Evolutionary conservation across 2,888 invertebrate species (phyloP).

Genomic region (Invenusta paracnida): DNA sequence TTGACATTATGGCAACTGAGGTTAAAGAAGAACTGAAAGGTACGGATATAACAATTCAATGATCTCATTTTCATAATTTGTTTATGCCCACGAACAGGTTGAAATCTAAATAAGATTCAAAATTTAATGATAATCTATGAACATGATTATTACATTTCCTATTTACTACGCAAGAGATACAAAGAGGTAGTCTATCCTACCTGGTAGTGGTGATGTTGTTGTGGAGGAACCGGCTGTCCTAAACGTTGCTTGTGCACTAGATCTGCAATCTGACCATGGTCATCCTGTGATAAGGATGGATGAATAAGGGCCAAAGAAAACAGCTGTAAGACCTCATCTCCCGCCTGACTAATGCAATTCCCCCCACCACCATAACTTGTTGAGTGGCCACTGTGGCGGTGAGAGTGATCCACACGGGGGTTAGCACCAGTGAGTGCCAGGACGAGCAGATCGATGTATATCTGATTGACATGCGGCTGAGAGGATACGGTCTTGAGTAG

Average conservation of each 20-base stretch:
- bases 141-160: too few species aligned
- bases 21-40: too few species aligned
- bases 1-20: too few species aligned
- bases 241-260: neutral
- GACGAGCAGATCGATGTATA: neutral
- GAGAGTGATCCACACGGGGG: neutral
- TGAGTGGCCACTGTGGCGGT: neutral
- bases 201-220: neutral
- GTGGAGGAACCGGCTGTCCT: neutral
- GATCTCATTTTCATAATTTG: too few species aligned
- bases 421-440: neutral
- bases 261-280: neutral
- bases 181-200: neutral
- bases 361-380: too few species aligned
- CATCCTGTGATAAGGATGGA: neutral
- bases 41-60: too few species aligned
- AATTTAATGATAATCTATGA: too few species aligned
- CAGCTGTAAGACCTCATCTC: neutral
- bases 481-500: neutral
- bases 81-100: too few species aligned
- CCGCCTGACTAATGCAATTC: neutral
- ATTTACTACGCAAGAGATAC: too few species aligned
- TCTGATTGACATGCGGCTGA: neutral
- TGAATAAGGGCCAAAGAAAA: neutral
- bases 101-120: too few species aligned